Conservation (phyloP, 1,140 invertebrate genomes). For the Oscheius sp. region DNA sequence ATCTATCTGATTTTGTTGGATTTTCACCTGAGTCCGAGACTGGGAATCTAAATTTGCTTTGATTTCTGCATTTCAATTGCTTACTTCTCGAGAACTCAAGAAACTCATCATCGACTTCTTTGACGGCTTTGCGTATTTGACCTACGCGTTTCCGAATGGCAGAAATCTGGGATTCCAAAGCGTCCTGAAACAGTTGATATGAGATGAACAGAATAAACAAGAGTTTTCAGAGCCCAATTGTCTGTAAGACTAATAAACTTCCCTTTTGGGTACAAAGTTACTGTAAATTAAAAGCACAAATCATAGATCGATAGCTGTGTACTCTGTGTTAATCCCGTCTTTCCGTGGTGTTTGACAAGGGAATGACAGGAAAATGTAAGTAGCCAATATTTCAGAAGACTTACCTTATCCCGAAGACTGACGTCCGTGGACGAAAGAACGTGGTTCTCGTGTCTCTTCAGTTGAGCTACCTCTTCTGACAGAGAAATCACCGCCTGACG, state of each 20-base stretch:
- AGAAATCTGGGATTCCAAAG: conserved; percentile 20
- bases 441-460: conserved; percentile 19
- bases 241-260: no score
- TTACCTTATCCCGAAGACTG: conserved; percentile 15
- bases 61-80: not conserved
- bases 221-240: no score
- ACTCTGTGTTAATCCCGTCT: no score
- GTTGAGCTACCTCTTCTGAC: conserved; percentile 10
- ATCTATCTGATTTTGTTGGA: conserved; percentile 8
- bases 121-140: conserved; percentile 16
- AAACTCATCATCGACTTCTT: conserved; percentile 22
- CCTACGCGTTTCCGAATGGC: conserved; percentile 11
- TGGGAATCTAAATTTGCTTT: not conserved
- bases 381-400: not conserved
- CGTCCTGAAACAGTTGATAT: not conserved
- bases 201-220: not conserved
- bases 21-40: not conserved
- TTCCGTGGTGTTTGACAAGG: no score
- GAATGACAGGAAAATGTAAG: no score
- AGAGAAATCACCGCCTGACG: conserved; percentile 15
- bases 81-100: conserved; percentile 20
- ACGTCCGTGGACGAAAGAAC: not conserved
- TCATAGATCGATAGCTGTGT: no score
- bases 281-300: no score
- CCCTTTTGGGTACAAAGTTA: no score